Conservation (phyloP, 2,113 vertebrate genomes). For the Eupsittula cactorum region DNA sequence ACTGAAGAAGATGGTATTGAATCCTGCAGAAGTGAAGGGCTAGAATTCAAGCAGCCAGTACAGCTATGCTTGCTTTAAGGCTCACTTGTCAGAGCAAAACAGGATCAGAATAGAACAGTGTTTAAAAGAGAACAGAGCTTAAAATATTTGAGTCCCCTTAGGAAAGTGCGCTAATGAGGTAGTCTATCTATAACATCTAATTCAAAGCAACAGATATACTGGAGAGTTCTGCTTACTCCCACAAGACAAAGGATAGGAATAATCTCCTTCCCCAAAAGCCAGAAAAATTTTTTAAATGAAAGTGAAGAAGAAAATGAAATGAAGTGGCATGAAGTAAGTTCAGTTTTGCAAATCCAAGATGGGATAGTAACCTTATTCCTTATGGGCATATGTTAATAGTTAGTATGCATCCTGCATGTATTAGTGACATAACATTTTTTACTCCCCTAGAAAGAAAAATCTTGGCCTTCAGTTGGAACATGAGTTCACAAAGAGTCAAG, state of each 20-base stretch:
- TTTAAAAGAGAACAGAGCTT: neutral
- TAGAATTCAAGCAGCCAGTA: neutral
- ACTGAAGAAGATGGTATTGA: neutral
- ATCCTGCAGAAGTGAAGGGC: neutral
- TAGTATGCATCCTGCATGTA: neutral
- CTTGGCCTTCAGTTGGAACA: neutral
- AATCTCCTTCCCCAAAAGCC: neutral
- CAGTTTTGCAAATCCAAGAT: neutral
- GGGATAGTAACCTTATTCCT: neutral
- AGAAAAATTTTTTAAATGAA: neutral
- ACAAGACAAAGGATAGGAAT: neutral
- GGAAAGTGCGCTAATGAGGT: neutral
- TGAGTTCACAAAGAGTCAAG: neutral
- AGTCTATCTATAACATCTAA: neutral
- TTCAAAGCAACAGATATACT: neutral
- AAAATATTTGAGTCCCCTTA: neutral
- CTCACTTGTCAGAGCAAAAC: neutral
- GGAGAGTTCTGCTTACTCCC: neutral
- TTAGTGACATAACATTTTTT: neutral
- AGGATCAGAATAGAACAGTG: neutral
- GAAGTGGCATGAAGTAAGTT: neutral
- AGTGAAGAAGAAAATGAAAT: neutral
- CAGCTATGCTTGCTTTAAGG: neutral
- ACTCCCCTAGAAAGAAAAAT: neutral
- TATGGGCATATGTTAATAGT: accelerated